phyloP scores from a whole-genome alignment of 1,140 invertebrate species.

The Drosophila erecta region DNA sequence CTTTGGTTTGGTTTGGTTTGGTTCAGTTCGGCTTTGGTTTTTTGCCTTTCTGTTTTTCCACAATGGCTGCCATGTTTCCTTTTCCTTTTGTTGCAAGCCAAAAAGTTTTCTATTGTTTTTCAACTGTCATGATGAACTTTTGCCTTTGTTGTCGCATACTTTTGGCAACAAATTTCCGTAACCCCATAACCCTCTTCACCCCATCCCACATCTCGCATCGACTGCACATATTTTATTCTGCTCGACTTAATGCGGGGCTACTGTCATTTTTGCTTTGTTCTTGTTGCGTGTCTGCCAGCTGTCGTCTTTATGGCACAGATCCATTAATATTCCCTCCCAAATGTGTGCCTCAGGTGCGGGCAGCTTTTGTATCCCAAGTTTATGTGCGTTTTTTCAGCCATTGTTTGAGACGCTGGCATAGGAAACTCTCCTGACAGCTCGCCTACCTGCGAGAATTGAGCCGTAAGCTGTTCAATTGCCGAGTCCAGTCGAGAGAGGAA shows the following conservation, averaged over 20 bases:
- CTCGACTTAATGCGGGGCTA: constrained; percentile 72
- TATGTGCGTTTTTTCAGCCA: constrained; percentile 31
- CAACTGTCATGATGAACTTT: constrained; percentile 73
- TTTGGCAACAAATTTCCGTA: constrained; percentile 77
- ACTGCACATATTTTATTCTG: constrained; percentile 73
- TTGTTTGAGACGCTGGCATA: constrained; percentile 60
- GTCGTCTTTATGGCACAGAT: constrained; percentile 77
- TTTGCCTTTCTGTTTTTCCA: constrained; percentile 50
- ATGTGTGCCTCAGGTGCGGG: constrained; percentile 64
- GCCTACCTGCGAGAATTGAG: constrained; percentile 57
- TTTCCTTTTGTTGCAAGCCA: constrained; percentile 67
- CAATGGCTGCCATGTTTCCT: constrained; percentile 69
- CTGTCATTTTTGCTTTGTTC: constrained; percentile 64
- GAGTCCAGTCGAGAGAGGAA: constrained; percentile 40
- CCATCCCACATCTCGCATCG: constrained; percentile 10
- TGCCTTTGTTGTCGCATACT: constrained; percentile 74
- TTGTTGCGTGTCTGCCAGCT: constrained; percentile 72
- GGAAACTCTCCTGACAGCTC: constrained; percentile 38
- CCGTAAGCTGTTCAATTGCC: constrained; percentile 58
- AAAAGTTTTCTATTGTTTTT: constrained; percentile 78
- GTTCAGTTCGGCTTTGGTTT: constrained; percentile 27
- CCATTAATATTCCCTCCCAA: constrained; percentile 68
- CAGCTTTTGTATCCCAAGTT: constrained; percentile 18
- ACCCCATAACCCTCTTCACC: constrained; percentile 59
- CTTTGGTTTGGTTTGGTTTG: constrained; percentile 36